Conservation (phyloP, 2,113 vertebrate genomes). For the Phylloscopus trochilus region DNA sequence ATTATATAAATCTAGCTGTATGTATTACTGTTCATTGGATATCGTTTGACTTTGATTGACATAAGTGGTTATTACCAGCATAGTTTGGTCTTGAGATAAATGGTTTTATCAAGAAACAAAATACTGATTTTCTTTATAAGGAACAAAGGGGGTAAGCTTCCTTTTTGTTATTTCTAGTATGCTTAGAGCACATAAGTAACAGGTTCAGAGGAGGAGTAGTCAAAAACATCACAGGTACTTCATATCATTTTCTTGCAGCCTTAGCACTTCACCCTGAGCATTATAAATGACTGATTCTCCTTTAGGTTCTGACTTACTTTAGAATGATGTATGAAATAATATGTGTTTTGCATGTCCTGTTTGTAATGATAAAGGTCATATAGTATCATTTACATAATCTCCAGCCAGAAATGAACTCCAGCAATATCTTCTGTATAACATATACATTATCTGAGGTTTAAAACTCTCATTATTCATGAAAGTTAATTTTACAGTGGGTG, state of each 20-base stretch:
- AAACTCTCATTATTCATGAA: slow-evolving; percentile 88
- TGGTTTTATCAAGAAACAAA: not conserved
- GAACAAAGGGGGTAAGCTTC: not conserved
- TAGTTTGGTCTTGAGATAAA: not conserved
- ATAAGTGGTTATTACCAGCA: not conserved
- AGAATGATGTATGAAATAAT: slow-evolving; percentile 93
- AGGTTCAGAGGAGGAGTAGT: slow-evolving; percentile 69
- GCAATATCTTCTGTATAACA: slow-evolving; percentile 80
- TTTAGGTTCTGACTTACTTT: slow-evolving; percentile 79
- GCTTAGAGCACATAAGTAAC: slow-evolving; percentile 57
- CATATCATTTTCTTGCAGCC: slow-evolving; percentile 76
- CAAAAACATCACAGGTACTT: slow-evolving; percentile 69
- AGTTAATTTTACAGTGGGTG: slow-evolving; percentile 86
- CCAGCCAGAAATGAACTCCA: slow-evolving; percentile 79
- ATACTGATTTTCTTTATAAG: not conserved
- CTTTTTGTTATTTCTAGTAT: slow-evolving; percentile 7
- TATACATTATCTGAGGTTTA: slow-evolving; percentile 83
- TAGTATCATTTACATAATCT: slow-evolving; percentile 92
- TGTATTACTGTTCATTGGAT: not conserved
- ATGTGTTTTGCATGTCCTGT: slow-evolving; percentile 84
- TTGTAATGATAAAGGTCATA: slow-evolving; percentile 91
- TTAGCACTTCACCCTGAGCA: slow-evolving; percentile 80
- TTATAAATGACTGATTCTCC: slow-evolving; percentile 88
- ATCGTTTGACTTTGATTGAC: not conserved
- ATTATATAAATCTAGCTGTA: not conserved